Percentiles rank a stretch among this genome's conserved stretches.
Conservation (phyloP, 2,113 vertebrate genomes). For the Meleagris gallopavo region DNA sequence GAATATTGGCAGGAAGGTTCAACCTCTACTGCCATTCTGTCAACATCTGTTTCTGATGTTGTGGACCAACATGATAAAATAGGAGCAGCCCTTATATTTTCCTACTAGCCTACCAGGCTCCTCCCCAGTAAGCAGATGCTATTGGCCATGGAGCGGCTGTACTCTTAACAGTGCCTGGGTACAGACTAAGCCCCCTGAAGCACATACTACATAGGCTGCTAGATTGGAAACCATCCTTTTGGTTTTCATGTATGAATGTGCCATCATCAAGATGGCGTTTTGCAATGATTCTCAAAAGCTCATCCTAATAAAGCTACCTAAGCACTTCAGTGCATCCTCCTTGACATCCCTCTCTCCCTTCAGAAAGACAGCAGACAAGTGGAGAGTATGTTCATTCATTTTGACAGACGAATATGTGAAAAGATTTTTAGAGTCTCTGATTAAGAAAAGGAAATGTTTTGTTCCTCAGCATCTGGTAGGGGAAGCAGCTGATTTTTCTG, state of each 20-base stretch:
- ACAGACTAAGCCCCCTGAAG: neutral
- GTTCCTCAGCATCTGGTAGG: neutral
- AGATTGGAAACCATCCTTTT: neutral
- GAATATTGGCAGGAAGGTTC: neutral
- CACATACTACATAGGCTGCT: neutral
- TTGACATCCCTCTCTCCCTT: neutral
- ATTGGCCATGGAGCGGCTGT: neutral
- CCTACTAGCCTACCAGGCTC: neutral
- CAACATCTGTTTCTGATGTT: neutral
- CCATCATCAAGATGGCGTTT: neutral
- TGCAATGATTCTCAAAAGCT: neutral
- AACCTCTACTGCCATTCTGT: neutral
- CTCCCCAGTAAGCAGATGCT: neutral
- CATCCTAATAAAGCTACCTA: neutral
- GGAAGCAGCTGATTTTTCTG: neutral
- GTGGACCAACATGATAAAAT: neutral
- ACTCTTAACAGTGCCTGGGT: neutral
- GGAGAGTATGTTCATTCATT: neutral
- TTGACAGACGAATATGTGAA: neutral
- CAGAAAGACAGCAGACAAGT: neutral
- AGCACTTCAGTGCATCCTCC: neutral
- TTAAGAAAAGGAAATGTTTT: constrained; percentile 11
- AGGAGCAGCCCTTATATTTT: neutral
- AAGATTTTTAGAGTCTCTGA: neutral
- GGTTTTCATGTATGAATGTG: neutral